Conservation (phyloP, 2,113 vertebrate genomes). For the Craseonycteris thonglongyai region DNA sequence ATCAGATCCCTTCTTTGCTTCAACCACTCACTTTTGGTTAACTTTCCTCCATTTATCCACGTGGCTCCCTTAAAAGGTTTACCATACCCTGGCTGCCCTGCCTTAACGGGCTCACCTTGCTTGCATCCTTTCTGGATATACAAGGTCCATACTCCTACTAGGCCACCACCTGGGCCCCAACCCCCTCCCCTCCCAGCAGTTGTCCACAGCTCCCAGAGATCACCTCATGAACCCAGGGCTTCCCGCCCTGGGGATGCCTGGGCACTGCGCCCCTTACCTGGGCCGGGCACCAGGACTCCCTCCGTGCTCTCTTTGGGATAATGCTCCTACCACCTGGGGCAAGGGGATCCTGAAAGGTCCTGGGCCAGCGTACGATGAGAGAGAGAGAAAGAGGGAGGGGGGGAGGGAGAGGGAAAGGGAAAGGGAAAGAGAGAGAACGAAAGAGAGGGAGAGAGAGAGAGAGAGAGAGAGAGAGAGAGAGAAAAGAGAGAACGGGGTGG, state of each 20-base stretch:
- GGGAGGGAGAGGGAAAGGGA: background rate
- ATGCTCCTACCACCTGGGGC: background rate
- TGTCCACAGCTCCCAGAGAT: background rate
- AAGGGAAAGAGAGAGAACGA: too few relatives aligned
- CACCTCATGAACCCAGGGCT: background rate
- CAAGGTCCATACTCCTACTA: background rate
- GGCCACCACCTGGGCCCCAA: background rate
- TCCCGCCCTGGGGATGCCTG: background rate
- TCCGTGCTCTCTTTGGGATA: background rate
- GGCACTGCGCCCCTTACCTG: background rate
- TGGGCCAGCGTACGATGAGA: background rate
- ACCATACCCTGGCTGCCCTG: background rate
- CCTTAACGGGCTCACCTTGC: conserved; percentile 43
- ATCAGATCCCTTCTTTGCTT: background rate
- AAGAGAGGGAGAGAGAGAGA: too few relatives aligned
- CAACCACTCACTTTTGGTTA: background rate
- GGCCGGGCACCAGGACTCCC: background rate
- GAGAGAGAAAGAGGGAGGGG: background rate
- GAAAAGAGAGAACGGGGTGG: too few relatives aligned
- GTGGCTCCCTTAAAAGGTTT: background rate
- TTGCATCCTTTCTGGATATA: background rate
- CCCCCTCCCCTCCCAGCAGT: background rate
- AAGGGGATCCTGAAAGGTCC: background rate
- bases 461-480: too few relatives aligned
- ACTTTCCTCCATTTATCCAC: background rate